Evolutionary conservation across 2,113 vertebrate genomes (phyloP), one percentile per base, ranked within the genome.

Genomic region (Cheilinus undulatus): DNA sequence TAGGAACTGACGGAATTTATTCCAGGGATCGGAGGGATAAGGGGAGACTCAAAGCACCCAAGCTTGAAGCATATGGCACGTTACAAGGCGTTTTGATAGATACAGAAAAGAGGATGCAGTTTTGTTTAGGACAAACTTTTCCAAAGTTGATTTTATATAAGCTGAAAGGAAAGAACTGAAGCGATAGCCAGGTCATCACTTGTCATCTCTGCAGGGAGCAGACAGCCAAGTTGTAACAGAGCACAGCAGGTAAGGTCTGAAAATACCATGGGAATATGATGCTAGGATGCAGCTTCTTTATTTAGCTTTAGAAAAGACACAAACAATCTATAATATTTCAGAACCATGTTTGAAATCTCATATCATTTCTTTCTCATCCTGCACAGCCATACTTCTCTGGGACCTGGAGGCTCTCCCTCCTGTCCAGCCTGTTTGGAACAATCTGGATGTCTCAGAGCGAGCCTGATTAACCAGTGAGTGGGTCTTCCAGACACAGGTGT

Each of bases 341-440:
- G 1, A 40, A 32, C 13, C 4, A 4, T 40, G 9, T n/a, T 17
- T 0, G 20, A 17, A 7, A 30, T 15, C 26, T 48, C 1, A 56
- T 5, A 14, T 30, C 1, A 30, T 22, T 12, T 20, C 2, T 12
- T 11, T 53, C 20, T 45, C 6, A 0, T 52, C 24, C 30, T 58
- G 46, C 26, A 0, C 93, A 99, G 97, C 94, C 97, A 86, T 98
- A 96, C 95, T 97, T 99, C 94, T 93, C 96, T 38, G 97, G 96
- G 53, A 97, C 98, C 67, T 94, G 98, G 86, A 99, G 98, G 88
- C 95, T 99, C 72, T 99, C 98, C 32, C 98, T 97, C 3, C 98
- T 99, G 97, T 99, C 98, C 89, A 96, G 97, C 88, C 95, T 99
- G 58, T 99, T 99, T 72, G 97, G 98, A 51, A 99, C 98, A 86